These are phyloP conservation scores for Lasioglossum figueresi DNA, from an alignment of 2,888 invertebrate species.

Conservation along the genomic window DNA sequence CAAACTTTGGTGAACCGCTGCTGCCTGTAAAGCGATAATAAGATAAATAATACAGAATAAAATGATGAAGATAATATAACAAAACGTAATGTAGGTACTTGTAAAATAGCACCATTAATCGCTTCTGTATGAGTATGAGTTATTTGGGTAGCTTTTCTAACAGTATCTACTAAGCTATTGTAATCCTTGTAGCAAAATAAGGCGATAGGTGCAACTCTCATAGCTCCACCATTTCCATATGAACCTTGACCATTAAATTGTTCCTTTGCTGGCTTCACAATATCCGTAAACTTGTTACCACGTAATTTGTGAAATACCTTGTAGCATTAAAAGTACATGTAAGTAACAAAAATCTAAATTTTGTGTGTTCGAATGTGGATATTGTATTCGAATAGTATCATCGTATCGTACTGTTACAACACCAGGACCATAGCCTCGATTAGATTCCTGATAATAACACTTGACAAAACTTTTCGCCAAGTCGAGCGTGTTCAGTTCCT, in stretches of 20 bases:
- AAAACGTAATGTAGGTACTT: slow-evolving; percentile 74
- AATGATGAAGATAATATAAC: neutral
- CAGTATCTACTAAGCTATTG: slow-evolving; percentile 84
- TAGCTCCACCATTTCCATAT: slow-evolving; percentile 92
- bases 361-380: neutral
- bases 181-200: slow-evolving; percentile 86
- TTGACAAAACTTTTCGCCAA: slow-evolving; percentile 88
- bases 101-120: slow-evolving; percentile 86
- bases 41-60: neutral
- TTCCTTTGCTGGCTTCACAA: slow-evolving; percentile 87
- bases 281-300: slow-evolving; percentile 85
- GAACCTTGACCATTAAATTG: slow-evolving; percentile 89
- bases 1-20: slow-evolving; percentile 86
- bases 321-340: neutral
- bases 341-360: neutral
- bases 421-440: slow-evolving; percentile 88
- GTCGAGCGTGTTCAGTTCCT: slow-evolving; percentile 85
- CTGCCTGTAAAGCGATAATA: slow-evolving; percentile 82
- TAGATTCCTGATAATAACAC: slow-evolving; percentile 87
- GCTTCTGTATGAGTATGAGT: slow-evolving; percentile 88
- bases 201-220: slow-evolving; percentile 89
- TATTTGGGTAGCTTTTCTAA: slow-evolving; percentile 85
- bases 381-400: neutral
- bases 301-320: slow-evolving; percentile 86
- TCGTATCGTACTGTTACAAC: slow-evolving; percentile 83